These are phyloP conservation scores for Cardiocondyla obscurior DNA, from an alignment of 1,140 invertebrate genomes.

Conservation along the genomic window DNA sequence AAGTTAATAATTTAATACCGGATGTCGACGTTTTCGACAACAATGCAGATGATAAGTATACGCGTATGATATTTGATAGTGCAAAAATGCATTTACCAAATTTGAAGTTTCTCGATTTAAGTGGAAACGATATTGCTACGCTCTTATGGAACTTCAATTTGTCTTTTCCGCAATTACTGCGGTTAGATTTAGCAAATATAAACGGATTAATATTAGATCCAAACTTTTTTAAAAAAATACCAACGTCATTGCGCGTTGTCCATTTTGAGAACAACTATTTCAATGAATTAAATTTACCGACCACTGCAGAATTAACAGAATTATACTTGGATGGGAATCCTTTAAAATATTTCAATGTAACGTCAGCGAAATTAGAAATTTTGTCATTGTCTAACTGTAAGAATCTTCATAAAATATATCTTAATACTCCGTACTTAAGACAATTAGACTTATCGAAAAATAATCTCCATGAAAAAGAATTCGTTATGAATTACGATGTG, in stretches of 20 bases:
- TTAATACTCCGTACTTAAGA: not conserved
- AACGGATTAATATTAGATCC: fast-evolving
- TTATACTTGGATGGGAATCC: constrained; percentile 22
- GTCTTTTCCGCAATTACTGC: not conserved
- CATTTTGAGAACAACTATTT: constrained; percentile 36
- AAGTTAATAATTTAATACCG: not conserved
- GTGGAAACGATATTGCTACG: not conserved
- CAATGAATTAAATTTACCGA: not conserved
- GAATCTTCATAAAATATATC: not conserved
- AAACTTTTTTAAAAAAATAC: not conserved
- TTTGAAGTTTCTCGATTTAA: constrained; percentile 14
- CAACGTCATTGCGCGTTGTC: not conserved
- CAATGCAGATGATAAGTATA: not conserved
- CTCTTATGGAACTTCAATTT: not conserved
- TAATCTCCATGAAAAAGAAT: no score
- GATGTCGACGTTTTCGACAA: not conserved
- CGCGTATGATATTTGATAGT: not conserved
- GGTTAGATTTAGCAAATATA: constrained; percentile 1
- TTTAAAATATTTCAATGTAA: not conserved
- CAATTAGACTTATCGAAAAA: constrained; percentile 30
- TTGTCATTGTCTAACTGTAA: constrained; percentile 2
- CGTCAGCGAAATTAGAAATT: not conserved
- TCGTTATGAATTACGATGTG: not conserved
- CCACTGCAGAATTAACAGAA: not conserved
- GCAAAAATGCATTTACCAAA: not conserved